These are phyloP conservation scores for Drosophila nebulosa DNA, from an alignment of 1,140 invertebrate species.

Conservation along the genomic window DNA sequence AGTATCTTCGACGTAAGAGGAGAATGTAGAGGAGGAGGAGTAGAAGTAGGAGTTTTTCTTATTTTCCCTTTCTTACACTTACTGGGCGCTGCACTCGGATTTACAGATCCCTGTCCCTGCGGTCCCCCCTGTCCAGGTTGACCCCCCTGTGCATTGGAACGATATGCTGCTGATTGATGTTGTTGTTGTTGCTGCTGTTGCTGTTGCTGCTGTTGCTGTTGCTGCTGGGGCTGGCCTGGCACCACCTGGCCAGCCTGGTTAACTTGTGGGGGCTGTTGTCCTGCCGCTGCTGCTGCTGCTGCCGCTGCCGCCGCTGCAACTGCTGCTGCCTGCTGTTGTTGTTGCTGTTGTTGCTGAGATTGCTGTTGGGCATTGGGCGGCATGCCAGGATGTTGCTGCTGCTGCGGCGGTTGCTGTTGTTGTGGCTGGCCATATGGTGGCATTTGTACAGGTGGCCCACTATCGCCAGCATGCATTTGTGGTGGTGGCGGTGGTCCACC, in stretches of 20 bases:
- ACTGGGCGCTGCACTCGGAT: slow-evolving; percentile 61
- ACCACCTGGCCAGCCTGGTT: slow-evolving; percentile 38
- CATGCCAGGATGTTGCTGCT: slow-evolving; percentile 72
- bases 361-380: slow-evolving; percentile 76
- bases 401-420: slow-evolving; percentile 45
- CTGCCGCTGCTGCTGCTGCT: slow-evolving; percentile 76
- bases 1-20: neutral
- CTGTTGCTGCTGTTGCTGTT: slow-evolving; percentile 51
- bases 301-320: slow-evolving; percentile 61
- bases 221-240: slow-evolving; percentile 34
- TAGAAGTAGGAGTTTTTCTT: neutral
- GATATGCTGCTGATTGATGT: slow-evolving; percentile 31
- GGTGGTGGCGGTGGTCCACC: slow-evolving; percentile 52
- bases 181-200: neutral
- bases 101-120: slow-evolving; percentile 46
- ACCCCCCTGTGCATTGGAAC: slow-evolving; percentile 48
- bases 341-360: slow-evolving; percentile 78
- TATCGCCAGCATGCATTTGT: slow-evolving; percentile 31
- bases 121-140: slow-evolving; percentile 26
- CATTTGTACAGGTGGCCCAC: slow-evolving; percentile 69
- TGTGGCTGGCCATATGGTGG: slow-evolving; percentile 54
- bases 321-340: slow-evolving; percentile 58
- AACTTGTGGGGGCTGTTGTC: slow-evolving; percentile 49
- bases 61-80: slow-evolving; percentile 42
- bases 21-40: too few relatives aligned